Evolutionary conservation across 2,888 invertebrate genomes (phyloP), one percentile per base, ranked within the genome.

Genomic region (Protophormia terraenovae): DNA sequence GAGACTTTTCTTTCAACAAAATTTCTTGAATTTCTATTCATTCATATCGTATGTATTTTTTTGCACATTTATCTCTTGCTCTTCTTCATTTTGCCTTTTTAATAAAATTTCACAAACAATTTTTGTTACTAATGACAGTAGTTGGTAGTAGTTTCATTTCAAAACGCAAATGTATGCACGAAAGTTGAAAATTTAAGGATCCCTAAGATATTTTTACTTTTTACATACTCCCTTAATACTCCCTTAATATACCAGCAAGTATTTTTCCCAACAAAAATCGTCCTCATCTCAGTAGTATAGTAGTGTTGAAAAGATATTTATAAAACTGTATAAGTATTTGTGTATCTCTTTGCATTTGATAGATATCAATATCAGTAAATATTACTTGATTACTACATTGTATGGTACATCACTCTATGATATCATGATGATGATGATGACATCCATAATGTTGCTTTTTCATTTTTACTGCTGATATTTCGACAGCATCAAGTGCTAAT

Each of bases 401-500:
- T 41, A 72, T 72, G 38, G n/a, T 58, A 27, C 38, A 41, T 38
- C 55, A 58, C 22, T 72, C 19, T 72, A 35, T 35, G 35, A 53
- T 55, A 7, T 19, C 22, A 29, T 6, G 47, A 47, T 29, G n/a
- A 16, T 19, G 6, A 22, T 8, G 14, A 50, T 19, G 10, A 35
- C 19, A 6, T 1, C 27, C 3, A 38, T 66, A 14, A 24, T 22
- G 29, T 47, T 67, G 22, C 62, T 62, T 10, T n/a, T 45, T 24
- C 4, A 24, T 29, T 67, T 67, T 19, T 19, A 24, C n/a, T 41
- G 29, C 50, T 72, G 80, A 72, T 79, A 38, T 50, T 73, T 19
- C 75, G 19, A 45, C 55, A 71, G 19, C 35, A 82, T 69, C 50
- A 82, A 76, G 71, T 71, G 76, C 64, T 71, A 82, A 82, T 71